Evolutionary conservation across 2,113 vertebrate species (phyloP).

Genomic region (Eulemur rufifrons): DNA sequence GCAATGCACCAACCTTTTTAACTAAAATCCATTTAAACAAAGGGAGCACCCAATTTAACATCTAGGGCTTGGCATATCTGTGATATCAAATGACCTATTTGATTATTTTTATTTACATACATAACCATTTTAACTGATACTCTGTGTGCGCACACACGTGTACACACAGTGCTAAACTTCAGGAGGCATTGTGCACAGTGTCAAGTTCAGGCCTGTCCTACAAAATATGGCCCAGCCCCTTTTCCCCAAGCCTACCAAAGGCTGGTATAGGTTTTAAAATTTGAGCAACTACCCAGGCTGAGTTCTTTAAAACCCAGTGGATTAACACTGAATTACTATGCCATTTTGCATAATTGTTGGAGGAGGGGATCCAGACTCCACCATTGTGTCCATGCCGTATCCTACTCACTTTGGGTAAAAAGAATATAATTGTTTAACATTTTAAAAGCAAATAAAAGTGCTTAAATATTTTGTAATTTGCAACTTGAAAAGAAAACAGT

Average conservation of each 20-base stretch:
- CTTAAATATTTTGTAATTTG: conserved; percentile 74
- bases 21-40: conserved; percentile 25
- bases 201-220: background rate
- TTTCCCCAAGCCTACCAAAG: conserved; percentile 26
- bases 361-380: background rate
- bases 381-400: background rate
- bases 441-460: conserved; percentile 68
- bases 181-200: background rate
- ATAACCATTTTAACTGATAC: background rate
- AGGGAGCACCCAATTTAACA: background rate
- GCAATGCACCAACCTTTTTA: conserved; percentile 24
- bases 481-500: conserved; percentile 76
- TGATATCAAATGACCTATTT: background rate
- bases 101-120: background rate
- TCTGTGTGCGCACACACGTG: background rate
- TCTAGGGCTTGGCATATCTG: background rate
- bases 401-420: conserved; percentile 47
- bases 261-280: conserved; percentile 38
- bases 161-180: background rate
- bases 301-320: conserved; percentile 23
- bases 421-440: conserved; percentile 73
- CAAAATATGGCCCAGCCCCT: background rate
- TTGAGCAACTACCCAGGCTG: background rate
- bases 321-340: background rate
- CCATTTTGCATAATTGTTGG: background rate